phyloP scores from a whole-genome alignment of 2,113 vertebrate species.

The Sakesphorus luctuosus region DNA sequence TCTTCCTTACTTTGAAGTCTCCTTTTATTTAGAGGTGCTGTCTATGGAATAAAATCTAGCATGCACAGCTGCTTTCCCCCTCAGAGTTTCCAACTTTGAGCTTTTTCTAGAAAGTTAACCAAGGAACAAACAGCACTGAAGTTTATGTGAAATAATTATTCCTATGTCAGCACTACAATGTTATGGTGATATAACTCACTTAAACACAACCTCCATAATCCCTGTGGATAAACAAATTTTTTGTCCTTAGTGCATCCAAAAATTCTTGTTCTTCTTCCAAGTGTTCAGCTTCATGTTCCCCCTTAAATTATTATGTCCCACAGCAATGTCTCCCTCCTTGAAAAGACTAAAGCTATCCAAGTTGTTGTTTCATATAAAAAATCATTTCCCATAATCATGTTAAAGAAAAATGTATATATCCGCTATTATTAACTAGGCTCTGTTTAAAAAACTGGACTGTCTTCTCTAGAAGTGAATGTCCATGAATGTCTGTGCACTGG shows the following conservation, averaged over 20 bases:
- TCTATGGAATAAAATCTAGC: neutral
- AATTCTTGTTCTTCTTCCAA: neutral
- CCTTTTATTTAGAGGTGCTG: neutral
- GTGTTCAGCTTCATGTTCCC: neutral
- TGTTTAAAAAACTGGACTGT: neutral
- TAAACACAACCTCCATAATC: neutral
- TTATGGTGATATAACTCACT: neutral
- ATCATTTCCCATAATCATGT: neutral
- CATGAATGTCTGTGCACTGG: neutral
- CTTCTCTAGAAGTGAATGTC: neutral
- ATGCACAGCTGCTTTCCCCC: neutral
- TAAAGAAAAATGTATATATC: neutral
- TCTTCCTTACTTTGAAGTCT: neutral
- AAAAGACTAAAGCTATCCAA: neutral
- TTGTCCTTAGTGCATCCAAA: neutral
- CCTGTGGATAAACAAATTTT: neutral
- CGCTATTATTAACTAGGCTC: neutral
- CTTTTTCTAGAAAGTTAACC: neutral
- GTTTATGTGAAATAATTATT: neutral
- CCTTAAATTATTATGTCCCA: neutral
- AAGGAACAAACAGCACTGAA: neutral
- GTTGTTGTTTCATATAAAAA: neutral
- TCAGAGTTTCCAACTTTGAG: neutral
- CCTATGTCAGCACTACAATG: fast-evolving
- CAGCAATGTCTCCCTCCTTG: neutral